These are phyloP conservation scores for Tringa solitaria DNA, from an alignment of 2,113 vertebrate genomes.

Conservation along the genomic window DNA sequence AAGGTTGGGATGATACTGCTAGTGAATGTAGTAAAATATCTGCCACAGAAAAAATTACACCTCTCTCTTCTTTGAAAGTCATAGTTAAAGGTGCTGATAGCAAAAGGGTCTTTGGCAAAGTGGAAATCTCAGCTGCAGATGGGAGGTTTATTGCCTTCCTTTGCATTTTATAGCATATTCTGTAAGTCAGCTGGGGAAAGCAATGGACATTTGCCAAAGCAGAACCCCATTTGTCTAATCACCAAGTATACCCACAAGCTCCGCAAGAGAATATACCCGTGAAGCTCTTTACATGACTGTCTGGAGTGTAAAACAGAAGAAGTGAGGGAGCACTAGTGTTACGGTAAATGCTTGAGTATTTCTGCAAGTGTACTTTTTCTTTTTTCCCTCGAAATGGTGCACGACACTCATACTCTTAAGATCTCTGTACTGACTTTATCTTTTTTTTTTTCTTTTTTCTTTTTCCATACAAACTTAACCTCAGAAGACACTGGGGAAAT, in stretches of 20 bases:
- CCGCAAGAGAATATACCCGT: constrained; percentile 11
- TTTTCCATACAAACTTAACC: not conserved
- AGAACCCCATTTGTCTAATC: constrained; percentile 66
- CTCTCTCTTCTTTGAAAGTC: constrained; percentile 38
- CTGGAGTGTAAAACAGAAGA: constrained; percentile 34
- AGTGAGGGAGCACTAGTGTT: not conserved
- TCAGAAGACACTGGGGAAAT: not conserved
- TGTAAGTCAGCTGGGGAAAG: constrained; percentile 63
- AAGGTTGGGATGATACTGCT: not conserved
- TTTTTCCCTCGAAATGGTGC: not conserved
- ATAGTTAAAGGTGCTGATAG: constrained; percentile 50
- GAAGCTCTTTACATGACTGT: constrained; percentile 33
- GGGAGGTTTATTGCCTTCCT: constrained; percentile 59
- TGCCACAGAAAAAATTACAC: not conserved
- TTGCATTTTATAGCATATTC: constrained; percentile 65
- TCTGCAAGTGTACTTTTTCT: not conserved
- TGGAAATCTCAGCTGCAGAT: constrained; percentile 59
- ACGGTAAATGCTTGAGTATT: constrained; percentile 12
- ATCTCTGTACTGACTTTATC: not conserved
- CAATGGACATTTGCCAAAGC: constrained; percentile 62
- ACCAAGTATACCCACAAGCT: constrained; percentile 64
- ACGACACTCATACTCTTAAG: not conserved
- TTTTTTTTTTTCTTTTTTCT: not conserved
- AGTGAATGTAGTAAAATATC: constrained; percentile 2
- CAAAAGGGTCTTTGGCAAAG: constrained; percentile 60